phyloP scores from a whole-genome alignment of 2,797 vertebrate species.

The Euphonia xanthogaster region DNA sequence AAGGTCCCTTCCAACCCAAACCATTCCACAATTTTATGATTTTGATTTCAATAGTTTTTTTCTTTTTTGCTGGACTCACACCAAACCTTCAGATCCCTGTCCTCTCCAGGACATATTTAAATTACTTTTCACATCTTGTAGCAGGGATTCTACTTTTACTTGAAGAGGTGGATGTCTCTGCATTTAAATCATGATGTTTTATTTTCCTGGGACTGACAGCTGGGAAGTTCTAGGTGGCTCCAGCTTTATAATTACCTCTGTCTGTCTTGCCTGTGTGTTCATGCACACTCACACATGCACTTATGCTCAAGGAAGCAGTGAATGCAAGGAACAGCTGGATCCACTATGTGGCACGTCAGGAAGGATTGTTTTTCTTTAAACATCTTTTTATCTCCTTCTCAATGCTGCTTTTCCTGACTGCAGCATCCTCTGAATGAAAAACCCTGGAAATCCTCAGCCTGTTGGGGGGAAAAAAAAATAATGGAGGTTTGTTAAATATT shows the following conservation, averaged over 20 bases:
- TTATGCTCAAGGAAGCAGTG: background rate
- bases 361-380: background rate
- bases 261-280: constrained; percentile 15
- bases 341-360: background rate
- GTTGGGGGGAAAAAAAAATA: background rate
- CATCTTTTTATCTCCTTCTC: background rate
- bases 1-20: background rate
- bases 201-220: background rate
- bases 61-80: background rate
- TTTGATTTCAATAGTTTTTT: background rate
- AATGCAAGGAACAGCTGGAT: constrained; percentile 38
- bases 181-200: background rate
- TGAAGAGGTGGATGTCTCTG: background rate
- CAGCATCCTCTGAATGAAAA: background rate
- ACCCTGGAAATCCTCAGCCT: background rate
- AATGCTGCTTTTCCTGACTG: background rate
- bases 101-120: background rate
- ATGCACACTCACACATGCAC: background rate
- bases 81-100: fast-evolving
- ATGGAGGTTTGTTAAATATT: background rate
- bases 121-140: background rate
- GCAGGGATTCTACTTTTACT: background rate
- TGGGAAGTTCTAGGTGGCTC: constrained; percentile 28
- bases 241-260: constrained; percentile 51
- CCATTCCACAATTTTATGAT: too few species aligned